These are phyloP conservation scores for Paralichthys olivaceus DNA, from an alignment of 2,113 vertebrate species.

Conservation along the genomic window DNA sequence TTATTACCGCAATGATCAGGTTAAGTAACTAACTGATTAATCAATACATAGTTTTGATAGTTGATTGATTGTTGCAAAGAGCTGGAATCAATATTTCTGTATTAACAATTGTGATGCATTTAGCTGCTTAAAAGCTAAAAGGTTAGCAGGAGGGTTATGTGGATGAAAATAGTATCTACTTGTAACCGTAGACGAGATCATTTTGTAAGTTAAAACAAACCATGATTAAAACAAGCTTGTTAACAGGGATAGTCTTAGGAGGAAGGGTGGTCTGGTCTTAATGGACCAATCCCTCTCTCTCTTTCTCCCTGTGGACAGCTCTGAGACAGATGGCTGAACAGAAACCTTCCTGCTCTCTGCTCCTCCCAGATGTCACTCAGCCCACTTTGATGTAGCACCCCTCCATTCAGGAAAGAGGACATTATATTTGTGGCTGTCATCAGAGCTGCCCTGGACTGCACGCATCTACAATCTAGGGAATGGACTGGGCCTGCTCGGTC, in stretches of 20 bases:
- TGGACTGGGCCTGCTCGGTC: slow-evolving; percentile 6
- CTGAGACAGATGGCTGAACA: slow-evolving; percentile 52
- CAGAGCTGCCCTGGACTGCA: slow-evolving; percentile 17
- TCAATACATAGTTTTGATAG: background rate
- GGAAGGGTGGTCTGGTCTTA: slow-evolving; percentile 49
- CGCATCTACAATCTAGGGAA: slow-evolving; percentile 28
- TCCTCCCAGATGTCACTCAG: slow-evolving; percentile 45
- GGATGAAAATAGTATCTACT: background rate
- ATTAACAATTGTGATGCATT: too few species aligned
- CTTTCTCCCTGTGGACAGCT: slow-evolving; percentile 42
- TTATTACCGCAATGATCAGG: background rate
- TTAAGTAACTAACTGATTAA: background rate
- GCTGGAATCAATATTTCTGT: background rate
- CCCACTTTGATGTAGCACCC: slow-evolving; percentile 27
- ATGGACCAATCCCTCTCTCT: slow-evolving; percentile 7
- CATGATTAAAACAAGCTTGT: background rate
- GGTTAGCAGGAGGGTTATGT: background rate
- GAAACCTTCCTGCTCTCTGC: slow-evolving; percentile 24
- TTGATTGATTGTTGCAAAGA: background rate
- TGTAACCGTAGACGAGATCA: background rate
- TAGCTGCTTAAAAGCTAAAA: too few species aligned
- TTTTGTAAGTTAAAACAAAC: background rate
- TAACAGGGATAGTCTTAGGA: background rate
- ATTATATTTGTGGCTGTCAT: slow-evolving; percentile 14
- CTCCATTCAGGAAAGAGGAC: slow-evolving; percentile 12